phyloP scores from a whole-genome alignment of 2,113 vertebrate species.

The Melanotaenia duboulayi region DNA sequence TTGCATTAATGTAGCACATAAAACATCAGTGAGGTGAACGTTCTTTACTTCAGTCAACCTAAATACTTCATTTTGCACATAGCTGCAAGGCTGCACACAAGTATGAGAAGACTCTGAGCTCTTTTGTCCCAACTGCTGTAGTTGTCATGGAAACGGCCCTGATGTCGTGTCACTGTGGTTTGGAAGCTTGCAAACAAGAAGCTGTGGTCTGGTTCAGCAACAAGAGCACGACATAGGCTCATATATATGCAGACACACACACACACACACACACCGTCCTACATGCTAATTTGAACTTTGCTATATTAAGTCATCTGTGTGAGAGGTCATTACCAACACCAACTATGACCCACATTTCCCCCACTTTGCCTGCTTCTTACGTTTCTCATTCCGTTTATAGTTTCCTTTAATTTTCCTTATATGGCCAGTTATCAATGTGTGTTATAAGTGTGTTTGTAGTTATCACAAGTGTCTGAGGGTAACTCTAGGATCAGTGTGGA shows the following conservation, averaged over 20 bases:
- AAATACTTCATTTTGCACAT: background rate
- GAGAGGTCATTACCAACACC: constrained; percentile 10
- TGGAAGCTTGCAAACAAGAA: constrained; percentile 44
- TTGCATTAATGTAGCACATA: background rate
- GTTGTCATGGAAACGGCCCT: constrained; percentile 51
- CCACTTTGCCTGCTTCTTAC: background rate
- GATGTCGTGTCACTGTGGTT: constrained; percentile 62
- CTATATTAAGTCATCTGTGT: constrained; percentile 11
- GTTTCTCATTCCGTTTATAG: background rate
- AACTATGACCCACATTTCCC: constrained; percentile 6
- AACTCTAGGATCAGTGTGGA: no score
- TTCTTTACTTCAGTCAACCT: background rate
- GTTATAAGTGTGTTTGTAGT: no score
- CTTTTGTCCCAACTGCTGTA: constrained; percentile 13
- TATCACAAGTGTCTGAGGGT: no score
- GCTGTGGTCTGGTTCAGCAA: constrained; percentile 46
- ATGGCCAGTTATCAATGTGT: background rate
- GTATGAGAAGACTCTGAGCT: background rate
- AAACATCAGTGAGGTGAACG: background rate
- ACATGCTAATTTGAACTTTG: constrained; percentile 29
- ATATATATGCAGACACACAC: background rate
- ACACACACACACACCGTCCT: background rate
- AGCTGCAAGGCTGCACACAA: constrained; percentile 1
- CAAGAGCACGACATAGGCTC: constrained; percentile 17
- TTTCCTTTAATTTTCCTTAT: background rate